These are phyloP conservation scores for Nephrotoma appendiculata DNA, from an alignment of 2,888 invertebrate genomes.

Conservation along the genomic window DNA sequence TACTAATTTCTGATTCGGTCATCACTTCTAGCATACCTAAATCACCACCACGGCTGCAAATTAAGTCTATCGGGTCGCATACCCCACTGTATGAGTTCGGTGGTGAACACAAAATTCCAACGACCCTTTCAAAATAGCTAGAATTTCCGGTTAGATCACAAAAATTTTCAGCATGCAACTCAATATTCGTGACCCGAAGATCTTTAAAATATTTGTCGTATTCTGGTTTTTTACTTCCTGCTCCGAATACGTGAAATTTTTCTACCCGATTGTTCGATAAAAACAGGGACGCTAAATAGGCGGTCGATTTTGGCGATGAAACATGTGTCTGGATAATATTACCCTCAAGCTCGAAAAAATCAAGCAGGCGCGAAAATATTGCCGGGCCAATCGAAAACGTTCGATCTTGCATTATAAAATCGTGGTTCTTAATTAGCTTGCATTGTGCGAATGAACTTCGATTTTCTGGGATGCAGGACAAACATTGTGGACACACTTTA, in stretches of 20 bases:
- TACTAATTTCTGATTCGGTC: constrained; percentile 51
- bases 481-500: constrained; percentile 36
- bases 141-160: constrained; percentile 37
- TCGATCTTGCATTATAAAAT: constrained; percentile 50
- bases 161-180: constrained; percentile 34
- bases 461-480: constrained; percentile 39
- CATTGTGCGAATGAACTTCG: constrained; percentile 40
- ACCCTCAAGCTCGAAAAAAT: constrained; percentile 45
- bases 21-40: constrained; percentile 56
- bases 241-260: constrained; percentile 44
- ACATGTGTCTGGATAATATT: constrained; percentile 67
- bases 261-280: constrained; percentile 42
- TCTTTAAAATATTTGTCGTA: constrained; percentile 53
- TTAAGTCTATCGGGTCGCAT: constrained; percentile 63
- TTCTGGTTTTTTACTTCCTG: constrained; percentile 35
- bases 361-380: constrained; percentile 53
- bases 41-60: constrained; percentile 67
- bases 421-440: constrained; percentile 36
- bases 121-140: constrained; percentile 41
- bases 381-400: constrained; percentile 71
- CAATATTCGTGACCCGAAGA: constrained; percentile 48
- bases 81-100: constrained; percentile 71
- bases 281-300: constrained; percentile 56
- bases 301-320: constrained; percentile 62
- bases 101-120: constrained; percentile 56